A percentile compares a stretch with the other conserved stretches of the same genome.
Evolutionary conservation across 2,888 invertebrate genomes (phyloP).

Genomic region (Allacma fusca): DNA sequence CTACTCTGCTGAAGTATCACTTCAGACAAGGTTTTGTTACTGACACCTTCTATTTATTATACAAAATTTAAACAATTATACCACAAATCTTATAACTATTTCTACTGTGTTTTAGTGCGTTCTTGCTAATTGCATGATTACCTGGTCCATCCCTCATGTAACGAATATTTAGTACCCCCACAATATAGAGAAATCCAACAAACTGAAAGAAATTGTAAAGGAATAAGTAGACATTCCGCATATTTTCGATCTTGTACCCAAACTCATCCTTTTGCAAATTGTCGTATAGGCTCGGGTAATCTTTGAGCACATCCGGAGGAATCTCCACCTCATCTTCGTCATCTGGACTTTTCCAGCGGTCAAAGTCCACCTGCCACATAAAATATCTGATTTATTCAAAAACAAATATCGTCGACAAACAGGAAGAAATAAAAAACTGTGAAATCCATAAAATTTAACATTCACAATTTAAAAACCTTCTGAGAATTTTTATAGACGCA

Average conservation of each 20-base stretch:
- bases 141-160: conserved; percentile 78
- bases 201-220: conserved; percentile 91
- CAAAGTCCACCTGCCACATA: conserved; percentile 78
- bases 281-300: conserved; percentile 75
- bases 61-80: no score
- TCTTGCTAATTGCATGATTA: no score
- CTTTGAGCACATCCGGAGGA: conserved; percentile 75
- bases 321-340: conserved; percentile 73
- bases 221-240: conserved; percentile 83
- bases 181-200: conserved; percentile 81
- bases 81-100: no score
- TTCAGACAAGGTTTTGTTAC: no score
- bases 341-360: conserved; percentile 85
- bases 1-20: no score
- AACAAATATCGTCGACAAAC: no score
- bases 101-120: no score
- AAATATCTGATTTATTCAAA: background rate
- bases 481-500: no score
- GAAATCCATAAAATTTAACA: no score
- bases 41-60: no score
- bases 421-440: no score
- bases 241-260: conserved; percentile 67
- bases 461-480: no score
- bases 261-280: conserved; percentile 62
- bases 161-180: conserved; percentile 75